Conservation (phyloP, 2,888 invertebrate species). For the Lasioglossum calceatum region DNA sequence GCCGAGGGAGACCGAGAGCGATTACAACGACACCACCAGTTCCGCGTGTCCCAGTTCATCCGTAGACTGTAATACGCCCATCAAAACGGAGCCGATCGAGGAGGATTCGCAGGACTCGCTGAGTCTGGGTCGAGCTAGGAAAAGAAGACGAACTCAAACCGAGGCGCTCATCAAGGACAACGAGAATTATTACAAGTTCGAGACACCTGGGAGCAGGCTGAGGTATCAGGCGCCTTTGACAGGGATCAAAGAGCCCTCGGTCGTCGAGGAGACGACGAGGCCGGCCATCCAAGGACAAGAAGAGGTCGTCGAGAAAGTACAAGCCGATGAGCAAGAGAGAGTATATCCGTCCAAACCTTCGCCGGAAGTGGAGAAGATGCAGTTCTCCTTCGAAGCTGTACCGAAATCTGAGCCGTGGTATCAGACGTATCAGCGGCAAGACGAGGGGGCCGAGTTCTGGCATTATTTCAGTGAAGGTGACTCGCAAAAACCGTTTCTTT, state of each 20-base stretch:
- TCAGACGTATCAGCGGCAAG: slow-evolving; percentile 91
- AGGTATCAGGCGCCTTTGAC: slow-evolving; percentile 84
- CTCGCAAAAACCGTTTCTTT: slow-evolving; percentile 87
- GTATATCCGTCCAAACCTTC: slow-evolving; percentile 83
- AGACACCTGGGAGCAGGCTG: slow-evolving; percentile 84
- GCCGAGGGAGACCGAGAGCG: slow-evolving; percentile 81
- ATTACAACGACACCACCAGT: slow-evolving; percentile 58
- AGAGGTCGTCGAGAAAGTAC: not conserved
- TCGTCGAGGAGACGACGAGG: slow-evolving; percentile 71
- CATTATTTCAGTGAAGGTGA: slow-evolving; percentile 87
- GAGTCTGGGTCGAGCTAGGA: slow-evolving; percentile 76
- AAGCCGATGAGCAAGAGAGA: slow-evolving; percentile 66
- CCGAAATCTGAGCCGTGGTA: slow-evolving; percentile 92
- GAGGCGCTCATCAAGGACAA: slow-evolving; percentile 87
- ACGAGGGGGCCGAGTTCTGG: slow-evolving; percentile 88
- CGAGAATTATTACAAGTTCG: slow-evolving; percentile 86
- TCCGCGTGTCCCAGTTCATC: slow-evolving; percentile 69
- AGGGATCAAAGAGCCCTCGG: slow-evolving; percentile 81
- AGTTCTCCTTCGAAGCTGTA: slow-evolving; percentile 91
- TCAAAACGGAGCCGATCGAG: slow-evolving; percentile 76
- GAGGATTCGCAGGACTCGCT: slow-evolving; percentile 81
- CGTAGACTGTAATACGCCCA: slow-evolving; percentile 50
- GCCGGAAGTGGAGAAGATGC: slow-evolving; percentile 86
- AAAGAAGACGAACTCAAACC: slow-evolving; percentile 86
- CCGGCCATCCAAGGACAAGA: slow-evolving; percentile 62